These are phyloP conservation scores for Phoxinus phoxinus DNA, from an alignment of 2,113 vertebrate genomes.

Conservation along the genomic window DNA sequence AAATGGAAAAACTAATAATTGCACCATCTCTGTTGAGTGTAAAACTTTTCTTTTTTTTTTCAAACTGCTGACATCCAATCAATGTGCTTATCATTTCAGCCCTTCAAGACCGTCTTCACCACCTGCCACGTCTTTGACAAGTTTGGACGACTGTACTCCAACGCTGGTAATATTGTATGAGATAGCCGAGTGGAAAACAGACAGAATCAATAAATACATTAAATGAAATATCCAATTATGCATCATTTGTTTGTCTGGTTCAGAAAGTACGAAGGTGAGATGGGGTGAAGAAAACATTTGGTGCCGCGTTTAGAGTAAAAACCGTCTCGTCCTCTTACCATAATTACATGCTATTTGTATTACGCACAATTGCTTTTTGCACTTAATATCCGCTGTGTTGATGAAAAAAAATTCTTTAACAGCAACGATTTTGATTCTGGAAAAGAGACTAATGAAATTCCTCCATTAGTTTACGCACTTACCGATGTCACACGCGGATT, in stretches of 20 bases:
- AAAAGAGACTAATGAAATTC: conserved; percentile 24
- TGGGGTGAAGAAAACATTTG: conserved; percentile 35
- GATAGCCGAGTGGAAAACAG: conserved; percentile 24
- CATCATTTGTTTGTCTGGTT: conserved; percentile 43
- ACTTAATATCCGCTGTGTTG: conserved; percentile 21
- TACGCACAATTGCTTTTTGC: conserved; percentile 25
- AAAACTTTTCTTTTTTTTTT: conserved; percentile 1
- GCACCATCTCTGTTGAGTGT: conserved; percentile 16
- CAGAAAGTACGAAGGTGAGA: conserved; percentile 31
- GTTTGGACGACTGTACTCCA: conserved; percentile 80
- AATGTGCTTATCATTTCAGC: conserved; percentile 72
- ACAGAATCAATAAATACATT: conserved; percentile 32
- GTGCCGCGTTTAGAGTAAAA: conserved; percentile 3
- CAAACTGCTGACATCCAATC: conserved; percentile 23
- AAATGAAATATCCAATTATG: conserved; percentile 30
- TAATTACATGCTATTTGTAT: conserved; percentile 37
- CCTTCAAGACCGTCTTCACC: conserved; percentile 79
- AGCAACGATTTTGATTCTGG: conserved; percentile 2
- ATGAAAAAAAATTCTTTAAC: conserved; percentile 31
- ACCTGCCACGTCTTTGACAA: conserved; percentile 79
- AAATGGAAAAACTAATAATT: conserved; percentile 18
- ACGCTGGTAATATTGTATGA: conserved; percentile 75
- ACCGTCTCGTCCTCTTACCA: conserved; percentile 24
- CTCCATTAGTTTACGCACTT: conserved; percentile 21
- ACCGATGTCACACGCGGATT: conserved; percentile 23